phyloP scores from a whole-genome alignment of 2,797 vertebrate species.

The Myotis myotis region DNA sequence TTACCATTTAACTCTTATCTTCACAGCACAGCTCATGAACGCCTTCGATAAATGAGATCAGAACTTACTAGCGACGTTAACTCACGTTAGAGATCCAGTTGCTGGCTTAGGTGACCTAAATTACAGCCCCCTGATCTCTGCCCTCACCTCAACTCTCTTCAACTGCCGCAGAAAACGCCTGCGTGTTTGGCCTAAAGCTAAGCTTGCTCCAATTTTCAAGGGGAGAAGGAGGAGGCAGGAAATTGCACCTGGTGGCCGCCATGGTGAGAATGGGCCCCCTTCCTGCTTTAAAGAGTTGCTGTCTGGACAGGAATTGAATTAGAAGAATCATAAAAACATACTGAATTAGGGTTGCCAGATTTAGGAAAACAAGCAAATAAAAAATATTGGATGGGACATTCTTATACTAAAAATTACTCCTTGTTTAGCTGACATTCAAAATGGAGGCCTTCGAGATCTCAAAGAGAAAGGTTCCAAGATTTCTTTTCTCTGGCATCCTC shows the following conservation, averaged over 20 bases:
- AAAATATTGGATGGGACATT: neutral
- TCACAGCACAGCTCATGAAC: slow-evolving; percentile 50
- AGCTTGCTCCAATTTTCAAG: neutral
- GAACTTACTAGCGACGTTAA: neutral
- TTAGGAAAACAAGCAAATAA: slow-evolving; percentile 26
- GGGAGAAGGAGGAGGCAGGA: neutral
- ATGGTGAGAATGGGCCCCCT: neutral
- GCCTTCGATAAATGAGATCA: neutral
- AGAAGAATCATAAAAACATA: slow-evolving; percentile 21
- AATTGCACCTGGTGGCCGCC: neutral
- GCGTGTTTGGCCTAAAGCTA: neutral
- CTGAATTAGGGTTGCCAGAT: neutral
- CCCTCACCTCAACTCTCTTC: neutral
- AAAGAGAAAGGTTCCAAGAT: neutral
- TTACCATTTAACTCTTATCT: slow-evolving; percentile 64
- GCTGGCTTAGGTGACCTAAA: neutral
- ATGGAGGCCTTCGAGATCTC: neutral
- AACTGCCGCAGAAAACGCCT: neutral
- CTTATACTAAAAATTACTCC: neutral
- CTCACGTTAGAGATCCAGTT: neutral
- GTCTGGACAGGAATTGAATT: slow-evolving; percentile 16
- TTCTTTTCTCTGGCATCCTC: neutral
- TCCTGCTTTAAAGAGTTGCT: neutral
- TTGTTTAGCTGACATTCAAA: neutral
- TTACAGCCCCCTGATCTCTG: neutral